Base-by-base conservation (phyloP, 1,140 invertebrate genomes). In the Drosophila watanabei region DNA sequence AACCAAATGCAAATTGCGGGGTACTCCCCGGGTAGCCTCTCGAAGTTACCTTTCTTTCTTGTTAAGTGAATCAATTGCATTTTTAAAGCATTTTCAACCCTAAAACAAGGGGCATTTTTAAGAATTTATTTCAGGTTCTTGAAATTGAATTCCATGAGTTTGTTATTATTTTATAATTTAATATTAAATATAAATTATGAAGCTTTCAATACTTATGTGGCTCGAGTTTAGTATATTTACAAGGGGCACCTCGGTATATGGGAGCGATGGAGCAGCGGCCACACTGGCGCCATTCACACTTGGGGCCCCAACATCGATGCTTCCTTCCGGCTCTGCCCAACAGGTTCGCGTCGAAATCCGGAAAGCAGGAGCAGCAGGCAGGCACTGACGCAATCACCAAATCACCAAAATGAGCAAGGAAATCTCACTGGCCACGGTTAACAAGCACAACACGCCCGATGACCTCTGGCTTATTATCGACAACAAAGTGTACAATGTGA, bases 401-500 rank as follows among this genome's bases (percentile, higher is more conserved):
- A n/a, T 24, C 24, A 24, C 24, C 24, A 24, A 24, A 5, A 71
- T 71, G 68, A 33, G 49, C 39, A 89, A 82, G 71, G 61, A 93
- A 82, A 94, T 94, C 46, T 94, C 93, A 4, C 87, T 94, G 20
- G 94, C 88, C 24, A 94, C 95, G 93, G 94, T 96, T 24, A 93
- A 94, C 48, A 92, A 94, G 69, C 94, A 95, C 78, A 94, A 94
- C 37, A 92, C 91, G 32, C 84, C 91, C 33, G 87, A 93, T 13
- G 94, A 95, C 78, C 79, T 94, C 3, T 96, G 95, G 95, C 92
- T 96, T 28, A 92, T 96, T 37, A 95, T 96, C 64, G 94, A 96
- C 46, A 94, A 96, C 75, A 94, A 94, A 77, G 94, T 96, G 60
- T 96, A 96, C 79, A 94, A 96, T 93, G 94, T 96, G 13, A 95